phyloP scores from a whole-genome alignment of 2,113 vertebrate genomes.

The Terrapene triunguis region DNA sequence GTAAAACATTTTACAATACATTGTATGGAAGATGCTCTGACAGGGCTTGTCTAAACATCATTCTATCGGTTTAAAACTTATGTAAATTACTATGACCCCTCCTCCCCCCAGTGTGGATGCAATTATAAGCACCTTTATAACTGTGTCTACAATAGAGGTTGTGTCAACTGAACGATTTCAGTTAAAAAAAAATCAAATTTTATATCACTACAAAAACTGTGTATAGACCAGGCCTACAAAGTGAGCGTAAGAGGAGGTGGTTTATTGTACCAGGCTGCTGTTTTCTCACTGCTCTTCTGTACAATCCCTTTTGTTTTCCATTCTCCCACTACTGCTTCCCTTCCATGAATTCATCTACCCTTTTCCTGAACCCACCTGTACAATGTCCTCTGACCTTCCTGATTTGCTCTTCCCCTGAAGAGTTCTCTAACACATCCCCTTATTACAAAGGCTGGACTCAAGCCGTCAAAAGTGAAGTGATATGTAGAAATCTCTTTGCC shows the following conservation, averaged over 20 bases:
- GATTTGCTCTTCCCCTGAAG: neutral
- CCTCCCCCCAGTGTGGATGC: neutral
- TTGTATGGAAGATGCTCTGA: neutral
- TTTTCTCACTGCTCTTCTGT: neutral
- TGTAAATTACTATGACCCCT: neutral
- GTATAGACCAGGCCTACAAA: neutral
- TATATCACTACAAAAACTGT: neutral
- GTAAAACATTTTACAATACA: neutral
- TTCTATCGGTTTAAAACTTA: neutral
- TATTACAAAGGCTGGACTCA: neutral
- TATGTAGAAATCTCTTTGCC: neutral
- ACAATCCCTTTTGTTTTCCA: neutral
- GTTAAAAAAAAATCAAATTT: neutral
- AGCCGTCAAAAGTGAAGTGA: neutral
- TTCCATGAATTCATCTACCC: neutral
- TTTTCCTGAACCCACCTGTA: neutral
- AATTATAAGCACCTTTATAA: neutral
- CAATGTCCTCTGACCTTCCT: neutral
- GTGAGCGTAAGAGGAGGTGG: neutral
- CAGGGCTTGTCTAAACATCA: neutral
- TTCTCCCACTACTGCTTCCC: neutral
- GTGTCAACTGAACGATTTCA: neutral
- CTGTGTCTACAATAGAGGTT: neutral
- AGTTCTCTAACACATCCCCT: neutral
- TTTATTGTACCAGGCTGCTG: neutral